A percentile compares a stretch with the other conserved stretches of the same genome.
Conservation (phyloP, 2,888 invertebrate species). For the Megaustenia siamemsis region DNA sequence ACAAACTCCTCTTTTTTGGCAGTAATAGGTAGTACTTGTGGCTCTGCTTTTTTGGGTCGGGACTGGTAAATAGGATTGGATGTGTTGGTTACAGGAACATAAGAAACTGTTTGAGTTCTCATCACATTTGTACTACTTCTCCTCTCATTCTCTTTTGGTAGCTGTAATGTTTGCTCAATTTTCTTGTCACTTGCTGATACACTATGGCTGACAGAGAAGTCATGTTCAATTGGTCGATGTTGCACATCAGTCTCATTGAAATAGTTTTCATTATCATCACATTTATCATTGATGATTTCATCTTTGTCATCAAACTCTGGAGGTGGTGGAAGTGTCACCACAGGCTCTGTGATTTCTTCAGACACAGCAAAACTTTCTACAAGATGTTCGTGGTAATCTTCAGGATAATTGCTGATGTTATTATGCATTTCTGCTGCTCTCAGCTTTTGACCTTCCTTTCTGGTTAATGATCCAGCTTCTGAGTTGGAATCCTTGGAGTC, state of each 20-base stretch:
- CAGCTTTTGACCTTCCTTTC: slow-evolving; percentile 30
- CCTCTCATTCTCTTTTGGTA: background rate
- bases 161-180: background rate
- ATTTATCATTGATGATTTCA: slow-evolving; percentile 29
- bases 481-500: slow-evolving; percentile 59
- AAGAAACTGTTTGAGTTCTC: slow-evolving; percentile 14
- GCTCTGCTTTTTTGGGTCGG: slow-evolving; percentile 5
- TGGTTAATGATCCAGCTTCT: slow-evolving; percentile 38
- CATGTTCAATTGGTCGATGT: background rate
- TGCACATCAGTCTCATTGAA: background rate
- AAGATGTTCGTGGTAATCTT: background rate
- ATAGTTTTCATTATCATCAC: background rate
- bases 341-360: slow-evolving; percentile 54
- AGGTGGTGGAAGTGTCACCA: slow-evolving; percentile 57
- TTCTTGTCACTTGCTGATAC: background rate
- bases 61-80: background rate
- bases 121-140: slow-evolving; percentile 35
- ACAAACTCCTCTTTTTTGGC: slow-evolving; percentile 70
- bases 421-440: background rate
- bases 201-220: background rate
- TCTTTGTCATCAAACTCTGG: slow-evolving; percentile 61
- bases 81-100: background rate
- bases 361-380: slow-evolving; percentile 31
- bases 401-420: background rate
- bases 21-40: background rate